Percentiles rank a stretch among this genome's conserved stretches.
These are phyloP conservation scores for Episyrphus balteatus DNA, from an alignment of 1,140 invertebrate species.

Conservation along the genomic window DNA sequence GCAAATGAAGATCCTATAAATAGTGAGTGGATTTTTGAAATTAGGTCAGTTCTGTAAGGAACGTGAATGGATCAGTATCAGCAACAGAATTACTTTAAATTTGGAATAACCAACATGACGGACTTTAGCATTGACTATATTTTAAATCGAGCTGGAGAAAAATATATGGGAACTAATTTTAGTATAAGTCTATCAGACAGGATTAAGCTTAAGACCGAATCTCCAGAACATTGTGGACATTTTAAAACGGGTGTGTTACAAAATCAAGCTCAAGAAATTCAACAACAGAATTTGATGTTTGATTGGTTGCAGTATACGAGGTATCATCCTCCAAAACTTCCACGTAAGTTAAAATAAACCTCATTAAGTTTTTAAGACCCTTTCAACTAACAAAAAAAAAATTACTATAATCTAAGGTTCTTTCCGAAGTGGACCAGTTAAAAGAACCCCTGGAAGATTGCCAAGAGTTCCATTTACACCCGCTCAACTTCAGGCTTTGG, in stretches of 20 bases:
- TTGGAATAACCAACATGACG: conserved; percentile 12
- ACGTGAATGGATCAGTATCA: too few species aligned
- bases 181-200: conserved; percentile 18
- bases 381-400: not conserved
- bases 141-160: conserved; percentile 38
- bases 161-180: conserved; percentile 26
- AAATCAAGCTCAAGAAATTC: too few species aligned
- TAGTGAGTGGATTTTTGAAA: too few species aligned
- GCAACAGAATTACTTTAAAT: too few species aligned
- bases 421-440: conserved; percentile 22
- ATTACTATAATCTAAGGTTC: conserved; percentile 15
- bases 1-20: too few species aligned
- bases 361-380: not conserved
- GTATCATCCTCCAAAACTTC: conserved; percentile 61
- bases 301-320: conserved; percentile 61
- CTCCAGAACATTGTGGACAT: too few species aligned
- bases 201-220: conserved; percentile 3
- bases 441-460: conserved; percentile 43
- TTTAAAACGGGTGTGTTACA: too few species aligned
- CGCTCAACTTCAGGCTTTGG: conserved; percentile 37
- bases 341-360: conserved; percentile 40
- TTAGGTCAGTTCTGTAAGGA: too few species aligned
- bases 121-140: conserved; percentile 45
- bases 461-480: conserved; percentile 41
- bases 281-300: conserved; percentile 21